Evolutionary conservation across 2,888 invertebrate genomes (phyloP).

Genomic region (Rosalia funebris): DNA sequence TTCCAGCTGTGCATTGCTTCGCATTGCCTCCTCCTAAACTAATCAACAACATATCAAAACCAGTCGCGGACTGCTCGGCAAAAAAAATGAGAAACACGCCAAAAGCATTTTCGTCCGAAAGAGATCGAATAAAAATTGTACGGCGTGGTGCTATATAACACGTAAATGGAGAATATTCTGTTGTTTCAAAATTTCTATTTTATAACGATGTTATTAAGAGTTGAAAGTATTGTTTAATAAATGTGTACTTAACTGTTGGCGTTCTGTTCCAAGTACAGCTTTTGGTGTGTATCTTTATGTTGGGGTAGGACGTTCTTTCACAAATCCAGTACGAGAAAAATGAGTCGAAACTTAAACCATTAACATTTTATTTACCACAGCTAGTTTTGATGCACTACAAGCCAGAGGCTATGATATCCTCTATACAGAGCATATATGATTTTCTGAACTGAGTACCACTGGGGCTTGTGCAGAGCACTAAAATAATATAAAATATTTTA

Average conservation of each 20-base stretch:
- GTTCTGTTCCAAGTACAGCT: slow-evolving; percentile 32
- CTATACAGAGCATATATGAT: no score
- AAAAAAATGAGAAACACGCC: slow-evolving; percentile 46
- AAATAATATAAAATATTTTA: no score
- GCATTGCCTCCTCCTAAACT: slow-evolving; percentile 23
- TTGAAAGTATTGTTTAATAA: slow-evolving; percentile 25
- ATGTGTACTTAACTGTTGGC: slow-evolving; percentile 42
- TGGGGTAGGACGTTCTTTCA: slow-evolving; percentile 14
- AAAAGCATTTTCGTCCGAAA: slow-evolving; percentile 40
- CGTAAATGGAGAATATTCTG: slow-evolving; percentile 21
- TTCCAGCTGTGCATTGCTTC: slow-evolving; percentile 49
- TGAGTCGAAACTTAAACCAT: neutral
- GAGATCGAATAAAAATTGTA: slow-evolving; percentile 10
- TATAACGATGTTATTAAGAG: slow-evolving; percentile 32
- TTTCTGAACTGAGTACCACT: no score
- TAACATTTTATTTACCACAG: neutral
- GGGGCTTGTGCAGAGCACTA: no score
- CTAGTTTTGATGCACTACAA: no score
- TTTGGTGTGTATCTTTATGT: slow-evolving; percentile 44
- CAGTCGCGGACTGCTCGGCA: slow-evolving; percentile 58
- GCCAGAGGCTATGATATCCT: no score
- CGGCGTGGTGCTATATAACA: slow-evolving; percentile 32
- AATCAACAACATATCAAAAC: slow-evolving; percentile 61
- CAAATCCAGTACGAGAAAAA: slow-evolving; percentile 6
- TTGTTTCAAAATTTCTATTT: slow-evolving; percentile 33